Conservation (phyloP, 1,140 invertebrate genomes). For the Tribolium castaneum region DNA sequence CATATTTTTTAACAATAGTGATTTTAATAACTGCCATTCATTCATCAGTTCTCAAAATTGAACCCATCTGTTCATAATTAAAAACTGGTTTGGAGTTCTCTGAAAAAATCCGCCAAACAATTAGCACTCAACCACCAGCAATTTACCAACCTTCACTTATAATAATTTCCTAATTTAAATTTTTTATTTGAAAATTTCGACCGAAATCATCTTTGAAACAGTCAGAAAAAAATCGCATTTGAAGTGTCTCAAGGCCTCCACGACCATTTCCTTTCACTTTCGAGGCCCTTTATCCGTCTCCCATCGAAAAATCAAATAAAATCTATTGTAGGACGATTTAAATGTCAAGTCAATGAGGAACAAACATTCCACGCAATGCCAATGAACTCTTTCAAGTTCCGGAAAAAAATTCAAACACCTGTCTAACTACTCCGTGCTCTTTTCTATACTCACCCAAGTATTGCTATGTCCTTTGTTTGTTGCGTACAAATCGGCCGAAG, state of each 20-base stretch:
- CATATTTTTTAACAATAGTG: not conserved
- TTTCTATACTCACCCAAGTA: conserved; percentile 51
- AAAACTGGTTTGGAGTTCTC: not conserved
- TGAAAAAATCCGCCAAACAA: not conserved
- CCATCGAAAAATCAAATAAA: not conserved
- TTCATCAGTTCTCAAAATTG: not conserved
- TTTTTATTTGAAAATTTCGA: no score
- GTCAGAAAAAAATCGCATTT: no score
- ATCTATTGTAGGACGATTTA: not conserved
- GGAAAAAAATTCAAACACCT: not conserved
- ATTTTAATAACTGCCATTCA: not conserved
- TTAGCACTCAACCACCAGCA: not conserved
- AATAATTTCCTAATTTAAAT: no score
- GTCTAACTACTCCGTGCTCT: not conserved
- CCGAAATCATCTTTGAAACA: no score
- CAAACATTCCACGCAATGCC: not conserved
- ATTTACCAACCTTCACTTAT: not conserved
- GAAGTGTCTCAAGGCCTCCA: no score
- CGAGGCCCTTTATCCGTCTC: no score
- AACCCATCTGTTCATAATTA: not conserved
- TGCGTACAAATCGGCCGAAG: conserved; percentile 54
- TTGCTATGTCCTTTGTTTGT: conserved; percentile 40
- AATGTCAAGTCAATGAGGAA: not conserved
- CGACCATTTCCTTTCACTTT: no score
- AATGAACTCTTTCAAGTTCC: not conserved